These are phyloP conservation scores for Drosophila ogumai DNA, from an alignment of 1,140 invertebrate species.

Conservation along the genomic window DNA sequence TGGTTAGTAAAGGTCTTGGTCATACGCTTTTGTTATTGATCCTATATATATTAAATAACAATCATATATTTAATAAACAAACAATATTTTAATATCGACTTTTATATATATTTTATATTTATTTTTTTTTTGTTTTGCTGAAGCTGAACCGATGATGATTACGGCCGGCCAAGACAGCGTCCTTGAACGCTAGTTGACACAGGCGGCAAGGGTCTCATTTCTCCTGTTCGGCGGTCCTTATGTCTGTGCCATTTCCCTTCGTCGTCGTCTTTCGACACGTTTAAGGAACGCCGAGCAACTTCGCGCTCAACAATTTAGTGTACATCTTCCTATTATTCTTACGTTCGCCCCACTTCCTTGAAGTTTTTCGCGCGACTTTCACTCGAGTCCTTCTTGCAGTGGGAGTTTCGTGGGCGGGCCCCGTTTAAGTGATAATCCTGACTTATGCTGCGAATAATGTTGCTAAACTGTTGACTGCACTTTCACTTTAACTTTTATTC, in stretches of 20 bases:
- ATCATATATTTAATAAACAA: not conserved
- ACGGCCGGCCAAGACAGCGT: conserved; percentile 35
- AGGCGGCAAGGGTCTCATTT: conserved; percentile 30
- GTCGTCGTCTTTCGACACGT: conserved; percentile 25
- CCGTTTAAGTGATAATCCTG: conserved; percentile 77
- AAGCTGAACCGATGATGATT: conserved; percentile 20
- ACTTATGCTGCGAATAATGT: conserved; percentile 78
- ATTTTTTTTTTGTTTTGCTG: too few species aligned
- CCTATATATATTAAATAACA: too few species aligned
- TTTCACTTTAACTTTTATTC: conserved; percentile 41
- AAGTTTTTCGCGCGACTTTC: conserved; percentile 51
- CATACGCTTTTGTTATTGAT: not conserved
- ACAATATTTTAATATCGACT: too few species aligned
- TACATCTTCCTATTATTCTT: conserved; percentile 58
- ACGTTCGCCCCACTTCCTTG: conserved; percentile 24
- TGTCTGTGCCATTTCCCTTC: conserved; percentile 21
- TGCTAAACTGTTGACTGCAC: conserved; percentile 66
- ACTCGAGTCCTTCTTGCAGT: conserved; percentile 41
- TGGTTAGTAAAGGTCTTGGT: not conserved
- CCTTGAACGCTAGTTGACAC: conserved; percentile 69
- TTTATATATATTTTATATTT: too few species aligned
- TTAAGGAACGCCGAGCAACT: conserved; percentile 39
- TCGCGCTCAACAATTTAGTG: conserved; percentile 63
- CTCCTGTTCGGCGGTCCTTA: conserved; percentile 10
- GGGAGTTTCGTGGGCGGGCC: conserved; percentile 14